phyloP scores from a whole-genome alignment of 2,888 invertebrate species.

The Crocallis elinguaria region DNA sequence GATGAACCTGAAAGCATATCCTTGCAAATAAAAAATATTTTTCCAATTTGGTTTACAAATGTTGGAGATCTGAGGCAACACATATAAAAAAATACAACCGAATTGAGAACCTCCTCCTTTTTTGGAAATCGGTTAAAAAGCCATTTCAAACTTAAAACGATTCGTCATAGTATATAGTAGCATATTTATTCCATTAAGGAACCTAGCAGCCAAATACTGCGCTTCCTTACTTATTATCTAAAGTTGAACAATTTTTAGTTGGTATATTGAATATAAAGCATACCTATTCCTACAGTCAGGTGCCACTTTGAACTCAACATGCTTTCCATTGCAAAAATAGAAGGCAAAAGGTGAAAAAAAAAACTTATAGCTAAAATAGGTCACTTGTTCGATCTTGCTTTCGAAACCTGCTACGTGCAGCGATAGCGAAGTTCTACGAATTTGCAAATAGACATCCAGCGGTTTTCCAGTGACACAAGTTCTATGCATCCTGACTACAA shows the following conservation, averaged over 20 bases:
- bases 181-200: not conserved
- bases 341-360: not conserved
- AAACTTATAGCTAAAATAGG: not conserved
- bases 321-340: not conserved
- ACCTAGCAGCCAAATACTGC: not conserved
- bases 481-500: conserved; percentile 2
- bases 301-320: not conserved
- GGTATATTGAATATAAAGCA: conserved; percentile 4
- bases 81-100: too few relatives aligned
- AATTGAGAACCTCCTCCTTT: too few relatives aligned
- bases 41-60: too few relatives aligned
- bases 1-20: too few relatives aligned
- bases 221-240: conserved; percentile 2
- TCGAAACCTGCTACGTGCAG: not conserved
- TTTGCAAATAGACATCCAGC: conserved; percentile 11
- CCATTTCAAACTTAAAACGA: too few relatives aligned
- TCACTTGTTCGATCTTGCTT: conserved; percentile 5
- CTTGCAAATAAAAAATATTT: too few relatives aligned
- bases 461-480: not conserved
- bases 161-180: not conserved
- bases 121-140: too few relatives aligned
- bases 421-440: conserved; percentile 4
- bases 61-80: too few relatives aligned
- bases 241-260: conserved; percentile 1
- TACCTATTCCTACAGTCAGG: not conserved